Conservation (phyloP, 2,888 invertebrate genomes). For the Hermaeophaga mercurialis region DNA sequence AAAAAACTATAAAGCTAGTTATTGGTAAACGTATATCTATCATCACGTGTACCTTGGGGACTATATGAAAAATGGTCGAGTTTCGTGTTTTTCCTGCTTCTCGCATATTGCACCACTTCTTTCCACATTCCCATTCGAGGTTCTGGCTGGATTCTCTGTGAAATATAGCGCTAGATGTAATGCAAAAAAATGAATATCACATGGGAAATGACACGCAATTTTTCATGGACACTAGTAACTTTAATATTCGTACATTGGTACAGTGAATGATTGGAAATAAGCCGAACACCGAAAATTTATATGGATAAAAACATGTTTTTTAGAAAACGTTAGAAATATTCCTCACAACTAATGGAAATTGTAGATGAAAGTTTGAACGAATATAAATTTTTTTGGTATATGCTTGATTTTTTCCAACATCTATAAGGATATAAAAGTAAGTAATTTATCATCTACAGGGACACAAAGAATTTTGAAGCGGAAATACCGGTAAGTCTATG, state of each 20-base stretch:
- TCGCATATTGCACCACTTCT: slow-evolving; percentile 22
- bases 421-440: too few species aligned
- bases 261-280: slow-evolving; percentile 16
- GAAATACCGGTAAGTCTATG: too few species aligned
- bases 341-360: too few species aligned
- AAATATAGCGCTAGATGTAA: slow-evolving; percentile 24
- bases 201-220: slow-evolving; percentile 23
- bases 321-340: too few species aligned
- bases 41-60: slow-evolving; percentile 10
- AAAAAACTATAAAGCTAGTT: slow-evolving; percentile 23
- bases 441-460: too few species aligned
- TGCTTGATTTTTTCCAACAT: too few species aligned
- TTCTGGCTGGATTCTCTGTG: slow-evolving; percentile 17
- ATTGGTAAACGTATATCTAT: slow-evolving; percentile 24
- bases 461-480: too few species aligned
- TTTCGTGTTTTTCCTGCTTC: slow-evolving; percentile 20
- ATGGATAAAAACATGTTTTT: too few species aligned
- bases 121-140: slow-evolving; percentile 21
- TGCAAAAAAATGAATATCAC: slow-evolving; percentile 25
- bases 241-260: slow-evolving; percentile 18
- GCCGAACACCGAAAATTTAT: too few species aligned
- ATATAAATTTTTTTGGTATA: too few species aligned
- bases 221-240: slow-evolving; percentile 20
- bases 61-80: slow-evolving; percentile 20
- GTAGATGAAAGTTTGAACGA: too few species aligned